Conservation (phyloP, 2,113 vertebrate species). For the Nyctereutes procyonoides region DNA sequence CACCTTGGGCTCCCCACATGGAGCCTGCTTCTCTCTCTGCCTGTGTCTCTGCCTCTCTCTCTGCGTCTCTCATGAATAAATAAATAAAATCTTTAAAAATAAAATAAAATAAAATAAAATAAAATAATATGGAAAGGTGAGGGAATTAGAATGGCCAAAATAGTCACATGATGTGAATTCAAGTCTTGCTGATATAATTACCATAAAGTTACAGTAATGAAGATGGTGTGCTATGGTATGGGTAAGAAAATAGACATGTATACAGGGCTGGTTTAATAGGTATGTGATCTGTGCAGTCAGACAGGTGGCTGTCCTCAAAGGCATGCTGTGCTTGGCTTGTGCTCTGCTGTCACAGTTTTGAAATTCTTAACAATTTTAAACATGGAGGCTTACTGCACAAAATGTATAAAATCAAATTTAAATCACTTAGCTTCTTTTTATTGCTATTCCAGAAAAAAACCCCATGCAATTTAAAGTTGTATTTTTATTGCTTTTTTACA, state of each 20-base stretch:
- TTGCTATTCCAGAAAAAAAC: neutral
- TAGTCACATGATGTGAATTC: neutral
- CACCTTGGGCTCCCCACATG: no score
- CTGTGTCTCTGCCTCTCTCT: no score
- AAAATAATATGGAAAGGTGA: neutral
- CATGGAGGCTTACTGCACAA: neutral
- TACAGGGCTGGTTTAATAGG: neutral
- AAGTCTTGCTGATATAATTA: neutral
- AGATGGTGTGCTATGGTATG: neutral
- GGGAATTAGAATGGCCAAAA: neutral
- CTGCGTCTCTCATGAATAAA: no score
- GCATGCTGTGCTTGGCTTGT: neutral
- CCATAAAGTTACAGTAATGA: neutral
- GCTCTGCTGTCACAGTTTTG: neutral
- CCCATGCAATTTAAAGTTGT: neutral
- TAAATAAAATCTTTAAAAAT: no score
- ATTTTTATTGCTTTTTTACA: neutral
- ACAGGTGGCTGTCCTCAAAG: neutral
- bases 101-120: no score
- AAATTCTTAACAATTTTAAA: constrained; percentile 18
- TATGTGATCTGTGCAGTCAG: neutral
- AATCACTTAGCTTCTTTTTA: neutral
- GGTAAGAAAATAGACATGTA: rapidly evolving
- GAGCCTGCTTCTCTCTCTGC: no score
- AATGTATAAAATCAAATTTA: neutral